A percentile compares a stretch with the other conserved stretches of the same genome.
Conservation (phyloP, 2,113 vertebrate species). For the Cathartes aura region DNA sequence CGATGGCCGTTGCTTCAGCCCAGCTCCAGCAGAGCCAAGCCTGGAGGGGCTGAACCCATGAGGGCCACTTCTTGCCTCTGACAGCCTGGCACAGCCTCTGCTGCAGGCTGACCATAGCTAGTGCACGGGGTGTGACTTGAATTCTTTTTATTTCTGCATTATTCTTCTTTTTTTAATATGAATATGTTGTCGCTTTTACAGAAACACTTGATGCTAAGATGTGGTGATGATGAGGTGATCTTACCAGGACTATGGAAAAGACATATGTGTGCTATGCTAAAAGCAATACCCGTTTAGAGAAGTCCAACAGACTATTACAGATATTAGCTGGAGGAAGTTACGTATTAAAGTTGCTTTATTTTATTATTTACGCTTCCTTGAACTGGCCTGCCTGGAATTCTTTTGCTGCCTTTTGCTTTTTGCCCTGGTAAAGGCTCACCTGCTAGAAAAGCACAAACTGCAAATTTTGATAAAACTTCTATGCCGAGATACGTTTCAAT, state of each 20-base stretch:
- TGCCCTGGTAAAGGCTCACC: not conserved
- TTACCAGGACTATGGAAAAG: not conserved
- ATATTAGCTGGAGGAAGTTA: not conserved
- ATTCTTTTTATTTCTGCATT: not conserved
- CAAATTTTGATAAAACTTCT: not conserved
- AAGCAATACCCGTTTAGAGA: not conserved
- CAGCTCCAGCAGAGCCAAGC: not conserved
- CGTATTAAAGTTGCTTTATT: not conserved
- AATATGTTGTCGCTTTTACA: not conserved
- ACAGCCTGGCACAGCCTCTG: not conserved
- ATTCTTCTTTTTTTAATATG: not conserved
- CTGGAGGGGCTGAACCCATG: not conserved
- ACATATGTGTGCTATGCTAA: not conserved
- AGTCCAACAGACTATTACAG: not conserved
- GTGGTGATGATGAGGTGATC: not conserved
- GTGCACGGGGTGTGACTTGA: not conserved
- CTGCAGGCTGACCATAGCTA: not conserved
- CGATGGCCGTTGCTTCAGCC: fast-evolving
- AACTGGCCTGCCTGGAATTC: not conserved
- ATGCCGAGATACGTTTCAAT: fast-evolving
- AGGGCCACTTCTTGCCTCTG: not conserved
- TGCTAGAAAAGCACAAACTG: not conserved
- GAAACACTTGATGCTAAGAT: not conserved
- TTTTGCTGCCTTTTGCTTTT: not conserved
- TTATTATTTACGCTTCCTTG: not conserved